Base-by-base conservation (phyloP, 2,113 vertebrate species). In the Corapipo altera region DNA sequence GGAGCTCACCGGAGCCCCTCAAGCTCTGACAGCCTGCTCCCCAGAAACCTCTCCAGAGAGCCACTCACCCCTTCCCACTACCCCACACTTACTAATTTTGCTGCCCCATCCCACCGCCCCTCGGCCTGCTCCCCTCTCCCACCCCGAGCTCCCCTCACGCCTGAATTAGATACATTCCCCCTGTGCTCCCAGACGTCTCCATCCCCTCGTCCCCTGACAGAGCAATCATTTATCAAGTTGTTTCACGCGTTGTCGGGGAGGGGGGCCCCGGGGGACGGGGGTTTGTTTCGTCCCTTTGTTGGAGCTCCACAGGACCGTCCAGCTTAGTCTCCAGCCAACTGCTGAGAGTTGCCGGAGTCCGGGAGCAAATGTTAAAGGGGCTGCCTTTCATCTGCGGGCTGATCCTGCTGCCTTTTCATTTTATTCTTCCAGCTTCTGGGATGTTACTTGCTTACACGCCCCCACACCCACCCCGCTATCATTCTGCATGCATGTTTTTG, bases 151-250 rank as follows among this genome's bases (percentile, higher is more conserved):
- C 77, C 91, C 91, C 72, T 52, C 8, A 6, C 5, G 93, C 72
- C 91, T 88, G 96, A 93, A 94, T 97, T 95, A 96, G 97, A 97
- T 93, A 95, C 88, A 94, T 98, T 96, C 96, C 93, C 87, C 74
- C 91, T 69, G 86, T 57, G 49, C 97, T 97, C 97, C 96, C 97
- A 98, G 97, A 98, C 97, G 93, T 97, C 97, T 97, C 98, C 97
- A 97, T 98, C 96, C 97, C 97, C 66, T 88, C 19, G 44, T 94
- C 94, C 96, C 94, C 94, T 97, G 97, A 98, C 98, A 97, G 97
- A 97, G 97, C 97, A 97, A 97, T 98, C 98, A 98, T 98, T 98
- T 98, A 98, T 98, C 98, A 98, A 98, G 97, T 97, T 98, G 97
- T 98, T 98, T 98, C 98, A 98, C 88, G 97, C 95, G 93, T 96